phyloP scores from a whole-genome alignment of 2,888 invertebrate genomes.

The Drosophila nr. fundita region DNA sequence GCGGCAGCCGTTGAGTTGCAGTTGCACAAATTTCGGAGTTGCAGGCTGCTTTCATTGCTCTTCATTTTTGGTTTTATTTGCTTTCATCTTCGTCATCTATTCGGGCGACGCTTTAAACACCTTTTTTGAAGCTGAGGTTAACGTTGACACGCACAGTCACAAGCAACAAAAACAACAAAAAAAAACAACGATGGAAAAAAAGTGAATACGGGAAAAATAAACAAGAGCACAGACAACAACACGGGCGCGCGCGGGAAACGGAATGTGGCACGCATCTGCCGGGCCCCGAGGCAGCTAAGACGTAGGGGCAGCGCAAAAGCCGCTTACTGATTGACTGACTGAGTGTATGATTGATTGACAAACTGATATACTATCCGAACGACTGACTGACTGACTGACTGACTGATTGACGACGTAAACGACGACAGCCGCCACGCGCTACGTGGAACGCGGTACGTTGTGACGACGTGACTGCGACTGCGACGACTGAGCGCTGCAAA shows the following conservation, averaged over 20 bases:
- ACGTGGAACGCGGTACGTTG: slow-evolving; percentile 72
- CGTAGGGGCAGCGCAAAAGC: not conserved
- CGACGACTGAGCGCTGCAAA: slow-evolving; percentile 76
- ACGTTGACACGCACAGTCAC: slow-evolving; percentile 63
- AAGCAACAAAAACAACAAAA: slow-evolving; percentile 25
- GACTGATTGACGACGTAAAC: slow-evolving; percentile 44
- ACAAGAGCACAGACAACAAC: not conserved
- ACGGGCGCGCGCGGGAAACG: slow-evolving; percentile 49
- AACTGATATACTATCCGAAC: slow-evolving; percentile 1
- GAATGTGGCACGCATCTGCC: slow-evolving; percentile 52
- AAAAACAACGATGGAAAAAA: slow-evolving; percentile 19
- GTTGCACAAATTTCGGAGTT: slow-evolving; percentile 19
- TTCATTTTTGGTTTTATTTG: slow-evolving; percentile 1
- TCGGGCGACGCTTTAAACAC: slow-evolving; percentile 59
- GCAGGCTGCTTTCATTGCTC: slow-evolving; percentile 10
- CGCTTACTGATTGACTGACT: slow-evolving; percentile 14
- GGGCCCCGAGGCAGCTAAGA: slow-evolving; percentile 44
- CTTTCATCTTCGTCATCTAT: not conserved
- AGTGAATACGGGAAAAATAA: slow-evolving; percentile 1
- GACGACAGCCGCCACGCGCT: slow-evolving; percentile 68
- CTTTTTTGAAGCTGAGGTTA: slow-evolving; percentile 56
- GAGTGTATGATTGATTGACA: slow-evolving; percentile 19
- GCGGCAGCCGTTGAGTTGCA: not conserved
- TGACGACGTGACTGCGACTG: slow-evolving; percentile 80
- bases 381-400: slow-evolving; percentile 19